Evolutionary conservation across 2,113 vertebrate genomes (phyloP).

Genomic region (Poeciliopsis prolifica): DNA sequence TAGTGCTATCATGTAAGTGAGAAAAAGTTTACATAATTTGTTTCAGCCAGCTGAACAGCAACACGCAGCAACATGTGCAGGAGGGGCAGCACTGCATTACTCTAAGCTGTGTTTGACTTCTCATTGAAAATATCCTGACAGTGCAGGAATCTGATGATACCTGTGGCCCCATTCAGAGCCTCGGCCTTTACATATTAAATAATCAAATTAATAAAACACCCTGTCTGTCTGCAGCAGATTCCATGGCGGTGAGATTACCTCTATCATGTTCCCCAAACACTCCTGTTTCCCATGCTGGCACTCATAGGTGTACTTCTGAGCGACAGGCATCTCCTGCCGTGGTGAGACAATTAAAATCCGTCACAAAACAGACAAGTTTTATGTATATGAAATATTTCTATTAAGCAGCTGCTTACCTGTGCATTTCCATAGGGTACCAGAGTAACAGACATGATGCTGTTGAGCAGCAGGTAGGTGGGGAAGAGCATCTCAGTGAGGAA

Average conservation of each 20-base stretch:
- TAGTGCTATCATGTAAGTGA: too few relatives aligned
- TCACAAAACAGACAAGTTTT: not conserved
- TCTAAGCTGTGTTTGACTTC: too few relatives aligned
- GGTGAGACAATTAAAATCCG: not conserved
- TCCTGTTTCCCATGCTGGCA: conserved; percentile 92
- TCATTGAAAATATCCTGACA: too few relatives aligned
- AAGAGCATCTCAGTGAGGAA: conserved; percentile 81
- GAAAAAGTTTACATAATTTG: too few relatives aligned
- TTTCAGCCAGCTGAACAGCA: too few relatives aligned
- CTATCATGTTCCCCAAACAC: conserved; percentile 91
- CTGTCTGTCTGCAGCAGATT: too few relatives aligned
- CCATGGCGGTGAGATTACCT: conserved; percentile 76
- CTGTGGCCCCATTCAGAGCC: too few relatives aligned
- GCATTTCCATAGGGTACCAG: conserved; percentile 93
- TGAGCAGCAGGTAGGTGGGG: conserved; percentile 83
- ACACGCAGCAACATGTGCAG: too few relatives aligned
- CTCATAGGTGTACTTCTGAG: conserved; percentile 76
- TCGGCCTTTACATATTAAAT: too few relatives aligned
- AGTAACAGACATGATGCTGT: conserved; percentile 77
- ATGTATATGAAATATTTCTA: not conserved
- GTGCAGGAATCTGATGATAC: too few relatives aligned
- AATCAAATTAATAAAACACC: too few relatives aligned
- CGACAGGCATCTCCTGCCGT: conserved; percentile 26
- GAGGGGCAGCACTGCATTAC: too few relatives aligned
- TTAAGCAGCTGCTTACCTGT: conserved; percentile 69